Evolutionary conservation across 2,888 invertebrate genomes (phyloP).

Genomic region (Steinernema hermaphroditum): DNA sequence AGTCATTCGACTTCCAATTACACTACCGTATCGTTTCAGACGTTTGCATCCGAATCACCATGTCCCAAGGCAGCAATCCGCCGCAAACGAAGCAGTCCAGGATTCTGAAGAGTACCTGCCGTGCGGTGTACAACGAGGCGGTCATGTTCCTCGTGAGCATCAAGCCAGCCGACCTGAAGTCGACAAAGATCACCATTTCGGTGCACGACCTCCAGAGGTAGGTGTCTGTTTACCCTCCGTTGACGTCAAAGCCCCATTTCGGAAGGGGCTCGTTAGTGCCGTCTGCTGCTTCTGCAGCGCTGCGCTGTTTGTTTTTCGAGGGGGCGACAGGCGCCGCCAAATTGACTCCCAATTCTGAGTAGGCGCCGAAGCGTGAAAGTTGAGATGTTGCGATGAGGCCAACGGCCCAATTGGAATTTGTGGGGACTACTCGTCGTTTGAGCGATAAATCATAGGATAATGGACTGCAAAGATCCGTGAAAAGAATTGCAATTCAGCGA

Average conservation of each 20-base stretch:
- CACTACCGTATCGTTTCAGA: conserved; percentile 60
- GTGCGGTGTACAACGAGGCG: conserved; percentile 60
- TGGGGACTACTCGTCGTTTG: too few species aligned
- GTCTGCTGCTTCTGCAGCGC: not conserved
- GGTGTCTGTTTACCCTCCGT: not conserved
- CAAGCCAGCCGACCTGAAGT: conserved; percentile 65
- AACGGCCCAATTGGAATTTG: too few species aligned
- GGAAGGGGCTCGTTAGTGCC: not conserved
- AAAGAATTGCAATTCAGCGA: too few species aligned
- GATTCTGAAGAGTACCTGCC: conserved; percentile 56
- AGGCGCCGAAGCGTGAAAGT: not conserved
- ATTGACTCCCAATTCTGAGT: not conserved
- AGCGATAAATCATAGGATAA: too few species aligned
- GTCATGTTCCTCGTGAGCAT: conserved; percentile 67
- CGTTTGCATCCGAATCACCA: conserved; percentile 68
- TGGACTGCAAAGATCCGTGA: too few species aligned
- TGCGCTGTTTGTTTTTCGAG: conserved; percentile 10
- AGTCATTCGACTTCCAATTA: conserved; percentile 11
- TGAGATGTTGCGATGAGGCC: conserved; percentile 8
- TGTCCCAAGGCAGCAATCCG: conserved; percentile 59
- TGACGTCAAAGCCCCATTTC: not conserved
- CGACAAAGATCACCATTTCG: conserved; percentile 67
- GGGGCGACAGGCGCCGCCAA: not conserved
- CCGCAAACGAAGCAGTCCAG: conserved; percentile 64
- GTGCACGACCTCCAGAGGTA: conserved; percentile 64